These are phyloP conservation scores for Hemicentrotus pulcherrimus DNA, from an alignment of 35 echinoderm and acorn worm genomes.

Conservation along the genomic window DNA sequence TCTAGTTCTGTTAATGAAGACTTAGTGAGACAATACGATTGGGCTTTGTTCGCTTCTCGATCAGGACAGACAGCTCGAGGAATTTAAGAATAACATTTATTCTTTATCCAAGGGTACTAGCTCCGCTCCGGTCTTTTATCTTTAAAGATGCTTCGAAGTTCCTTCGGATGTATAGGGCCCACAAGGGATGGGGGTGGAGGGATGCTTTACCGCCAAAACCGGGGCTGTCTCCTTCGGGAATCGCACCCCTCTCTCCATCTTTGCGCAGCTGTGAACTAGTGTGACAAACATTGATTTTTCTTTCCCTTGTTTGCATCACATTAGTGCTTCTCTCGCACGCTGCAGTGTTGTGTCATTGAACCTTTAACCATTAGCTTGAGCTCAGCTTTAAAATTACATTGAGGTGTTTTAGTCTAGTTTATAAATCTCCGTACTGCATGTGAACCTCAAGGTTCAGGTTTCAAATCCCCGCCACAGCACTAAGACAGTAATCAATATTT, in stretches of 20 bases:
- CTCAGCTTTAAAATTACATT: not conserved
- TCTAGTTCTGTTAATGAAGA: no score
- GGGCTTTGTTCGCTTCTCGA: no score
- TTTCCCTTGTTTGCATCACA: not conserved
- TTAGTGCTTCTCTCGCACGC: not conserved
- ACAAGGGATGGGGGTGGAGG: not conserved
- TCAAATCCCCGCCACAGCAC: no score
- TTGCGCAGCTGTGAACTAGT: not conserved
- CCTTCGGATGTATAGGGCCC: not conserved
- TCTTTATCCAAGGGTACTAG: no score
- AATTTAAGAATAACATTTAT: no score
- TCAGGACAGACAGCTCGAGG: no score
- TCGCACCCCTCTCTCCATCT: not conserved
- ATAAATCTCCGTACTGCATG: no score
- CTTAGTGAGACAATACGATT: no score
- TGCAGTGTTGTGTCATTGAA: not conserved
- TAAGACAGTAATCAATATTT: no score
- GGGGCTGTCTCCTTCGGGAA: not conserved
- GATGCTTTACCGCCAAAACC: not conserved
- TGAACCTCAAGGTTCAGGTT: no score
- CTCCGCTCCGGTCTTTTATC: no score
- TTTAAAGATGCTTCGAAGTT: not conserved
- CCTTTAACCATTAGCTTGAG: not conserved
- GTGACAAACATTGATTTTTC: constrained; percentile 3
- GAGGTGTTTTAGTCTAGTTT: not conserved